Base-by-base conservation (phyloP, 2,888 invertebrate species). In the Erebia palarica region DNA sequence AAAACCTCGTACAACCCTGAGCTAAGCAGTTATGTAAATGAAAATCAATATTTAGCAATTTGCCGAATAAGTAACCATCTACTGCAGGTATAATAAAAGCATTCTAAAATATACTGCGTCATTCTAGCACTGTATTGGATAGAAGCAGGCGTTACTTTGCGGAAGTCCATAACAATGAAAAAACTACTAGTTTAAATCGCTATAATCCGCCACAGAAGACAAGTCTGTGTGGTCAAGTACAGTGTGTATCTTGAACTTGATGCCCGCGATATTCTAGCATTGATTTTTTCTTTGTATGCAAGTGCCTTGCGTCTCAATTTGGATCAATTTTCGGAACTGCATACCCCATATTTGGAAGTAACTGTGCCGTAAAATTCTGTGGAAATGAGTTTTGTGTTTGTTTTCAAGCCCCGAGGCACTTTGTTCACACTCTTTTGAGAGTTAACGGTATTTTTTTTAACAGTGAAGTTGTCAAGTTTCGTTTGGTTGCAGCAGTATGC, bases 41-140 rank as follows among this genome's bases (percentile, higher is more conserved):
- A 66, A 58, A 58, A 57, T 57, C 55, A 66, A 66, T 66, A 66
- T 66, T 66, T 57, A 16, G 57, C 55, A 66, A 66, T 66, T 47
- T 66, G 57, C 42, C 66, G 66, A 66, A 66, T 58, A 58, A 55
- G 55, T 42, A 42, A 55, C 53, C 53, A 21, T 13, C 61, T 63
- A 21, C 9, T 65, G 14, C 55, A 5, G 27, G 51, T 36, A 36
- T 42, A 65, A 11, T 36, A 65, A 36, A 53, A 55, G 27, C 55
- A 42, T 53, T 53, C 55, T 7, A 21, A 44, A 18, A 42, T 13
- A 16, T 18, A 66, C 16, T 44, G 66, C 66, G 21, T 55, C 57
- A 66, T 66, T 66, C 47, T 13, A 42, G 57, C 18, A 18, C 14
- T 14, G 66, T n/a, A n/a, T n/a, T n/a, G n/a, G n/a, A n/a, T n/a